Conservation (phyloP, 2,113 vertebrate species). For the Bujurquina vittata region DNA sequence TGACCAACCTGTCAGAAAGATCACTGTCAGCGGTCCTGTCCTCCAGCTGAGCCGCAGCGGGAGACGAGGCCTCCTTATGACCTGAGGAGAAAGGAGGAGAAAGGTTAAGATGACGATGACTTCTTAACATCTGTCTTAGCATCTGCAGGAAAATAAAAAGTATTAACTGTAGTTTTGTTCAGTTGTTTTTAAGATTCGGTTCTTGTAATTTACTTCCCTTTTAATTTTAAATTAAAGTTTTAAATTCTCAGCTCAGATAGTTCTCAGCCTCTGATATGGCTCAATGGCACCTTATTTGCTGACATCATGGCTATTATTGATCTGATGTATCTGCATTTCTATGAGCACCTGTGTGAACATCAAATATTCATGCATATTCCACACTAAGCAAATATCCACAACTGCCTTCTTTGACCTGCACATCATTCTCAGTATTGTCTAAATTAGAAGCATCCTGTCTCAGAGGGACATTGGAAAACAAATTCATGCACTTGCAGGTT, state of each 20-base stretch:
- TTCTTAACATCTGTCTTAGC: neutral
- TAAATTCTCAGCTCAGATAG: neutral
- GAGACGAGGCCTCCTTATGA: slow-evolving; percentile 75
- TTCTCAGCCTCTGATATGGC: no score
- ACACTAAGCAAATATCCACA: no score
- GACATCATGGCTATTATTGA: neutral
- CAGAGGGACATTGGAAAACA: neutral
- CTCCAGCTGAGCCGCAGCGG: slow-evolving; percentile 78
- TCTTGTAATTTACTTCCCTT: no score
- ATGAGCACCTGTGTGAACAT: no score
- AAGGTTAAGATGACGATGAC: neutral
- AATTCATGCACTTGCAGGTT: neutral
- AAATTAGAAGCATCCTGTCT: neutral
- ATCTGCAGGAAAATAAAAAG: neutral
- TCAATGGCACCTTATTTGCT: neutral
- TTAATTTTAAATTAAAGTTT: neutral
- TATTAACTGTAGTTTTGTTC: neutral
- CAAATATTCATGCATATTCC: no score
- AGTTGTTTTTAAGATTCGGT: no score
- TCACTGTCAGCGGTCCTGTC: slow-evolving; percentile 88
- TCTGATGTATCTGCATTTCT: neutral
- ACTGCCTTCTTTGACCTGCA: no score
- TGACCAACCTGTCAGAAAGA: slow-evolving; percentile 89
- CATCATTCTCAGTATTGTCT: neutral
- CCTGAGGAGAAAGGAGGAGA: neutral